Percentiles rank a stretch among this genome's conserved stretches.
These are phyloP conservation scores for Bradypodion ventrale DNA, from an alignment of 2,797 vertebrate species.

Conservation along the genomic window DNA sequence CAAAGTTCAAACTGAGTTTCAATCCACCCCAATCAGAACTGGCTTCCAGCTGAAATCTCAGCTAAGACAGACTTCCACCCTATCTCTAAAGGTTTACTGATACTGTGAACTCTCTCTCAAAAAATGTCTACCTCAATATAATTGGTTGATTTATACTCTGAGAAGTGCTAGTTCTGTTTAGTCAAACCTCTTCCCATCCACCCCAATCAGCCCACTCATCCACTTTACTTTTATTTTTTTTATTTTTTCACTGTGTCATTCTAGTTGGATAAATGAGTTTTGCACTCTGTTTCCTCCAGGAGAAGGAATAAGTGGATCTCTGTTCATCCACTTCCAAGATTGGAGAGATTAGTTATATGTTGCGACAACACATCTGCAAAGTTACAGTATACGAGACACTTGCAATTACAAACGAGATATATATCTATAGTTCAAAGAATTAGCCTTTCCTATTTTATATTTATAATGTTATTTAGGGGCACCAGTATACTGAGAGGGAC, in stretches of 20 bases:
- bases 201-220: too few species aligned
- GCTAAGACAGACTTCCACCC: neutral
- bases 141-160: neutral
- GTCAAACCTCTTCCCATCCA: neutral
- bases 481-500: neutral
- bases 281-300: neutral
- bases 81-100: neutral
- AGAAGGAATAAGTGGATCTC: slow-evolving; percentile 1
- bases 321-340: too few species aligned
- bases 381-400: too few species aligned
- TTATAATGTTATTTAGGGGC: too few species aligned
- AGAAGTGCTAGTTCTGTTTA: neutral
- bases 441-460: too few species aligned
- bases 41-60: too few species aligned
- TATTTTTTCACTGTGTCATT: neutral
- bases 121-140: neutral
- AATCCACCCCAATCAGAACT: too few species aligned
- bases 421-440: too few species aligned
- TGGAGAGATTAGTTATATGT: neutral
- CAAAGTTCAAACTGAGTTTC: too few species aligned
- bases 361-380: neutral
- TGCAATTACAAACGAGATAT: too few species aligned
- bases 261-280: neutral
- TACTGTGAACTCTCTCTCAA: neutral
- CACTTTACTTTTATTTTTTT: too few species aligned